Evolutionary conservation across 2,113 vertebrate genomes (phyloP), one percentile per base, ranked within the genome.

Genomic region (Anser brachyrhynchus): DNA sequence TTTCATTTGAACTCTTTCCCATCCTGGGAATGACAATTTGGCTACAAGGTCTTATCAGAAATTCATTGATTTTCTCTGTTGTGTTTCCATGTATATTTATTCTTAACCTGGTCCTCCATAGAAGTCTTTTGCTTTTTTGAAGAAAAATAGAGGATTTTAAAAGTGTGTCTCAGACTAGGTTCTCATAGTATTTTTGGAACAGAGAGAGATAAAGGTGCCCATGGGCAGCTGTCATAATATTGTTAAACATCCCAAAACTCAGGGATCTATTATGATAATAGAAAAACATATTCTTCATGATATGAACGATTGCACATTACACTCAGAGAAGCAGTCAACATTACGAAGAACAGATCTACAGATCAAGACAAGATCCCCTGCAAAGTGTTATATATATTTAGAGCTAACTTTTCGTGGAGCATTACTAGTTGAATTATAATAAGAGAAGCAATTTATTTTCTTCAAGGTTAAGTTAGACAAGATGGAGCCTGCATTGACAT

Each of bases 391-490:
- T 39, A 25, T 93, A 39, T 83, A 43, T 57, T 82, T 59, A 33
- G 35, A 33, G 22, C 39, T 84, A 70, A 77, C 69, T 82, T 91
- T 67, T 69, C 69, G 28, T 64, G 31, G 21, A 89, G 13, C 81
- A 41, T 71, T 81, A 62, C 44, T 71, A 74, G 35, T 31, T 91
- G 52, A 92, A 84, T 89, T 84, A 84, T 82, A 92, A 89, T 64
- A 65, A 75, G 57, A 87, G 28, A 81, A 75, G 31, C 76, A 55
- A 67, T 92, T 87, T 86, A 41, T 87, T 93, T 94, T 87, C 49
- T 94, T 84, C 52, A 64, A 87, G 70, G 65, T 69, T 89, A 84
- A 69, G 14, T 64, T 89, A 61, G 31, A 72, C 89, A 94, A 82
- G 31, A 78, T 67, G 21, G 43, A 87, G 12, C 46, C 70, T 13